Base-by-base conservation (phyloP, 2,888 invertebrate genomes). In the Agriopis marginaria region DNA sequence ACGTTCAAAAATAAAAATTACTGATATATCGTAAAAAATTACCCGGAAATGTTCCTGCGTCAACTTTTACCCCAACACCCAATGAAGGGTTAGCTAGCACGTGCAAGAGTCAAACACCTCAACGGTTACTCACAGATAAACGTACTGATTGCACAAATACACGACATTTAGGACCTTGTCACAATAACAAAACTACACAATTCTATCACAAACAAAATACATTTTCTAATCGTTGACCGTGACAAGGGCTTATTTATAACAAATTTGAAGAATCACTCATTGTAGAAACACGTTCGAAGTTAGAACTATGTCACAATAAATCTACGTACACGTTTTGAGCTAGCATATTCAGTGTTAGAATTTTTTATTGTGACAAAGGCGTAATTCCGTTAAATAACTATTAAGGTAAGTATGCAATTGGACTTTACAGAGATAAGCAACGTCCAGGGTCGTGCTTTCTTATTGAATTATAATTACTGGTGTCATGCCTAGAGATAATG, bases 381-480 rank as follows among this genome's bases (percentile, higher is more conserved):
- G 63, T 53, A 50, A 51, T 53, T 11, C 10, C 7, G 0, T 17
- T 50, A 23, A 39, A 49, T 39, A 23, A 14, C 8, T 9, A 0
- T 55, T 42, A 14, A 23, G 17, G 17, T 23, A 23, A 23, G 47
- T 61, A 42, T 66, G 67, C 66, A 70, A 61, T 71, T 67, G 69
- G 68, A 70, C 66, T 47, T 23, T 44, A 42, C 53, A 4, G 42
- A 59, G 72, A 75, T 74, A 75, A 73, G 39, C 39, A n/a, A 59
- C 23, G 51, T 69, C 66, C 68, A 53, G 58, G 61, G 61, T 69
- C 50, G 6, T 59, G 64, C 54, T 66, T 67, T 60, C 56, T 69
- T 71, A 71, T 71, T 73, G 66, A 73, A 73, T 63, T 66, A 63
- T 69, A 70, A 72, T 71, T 65, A 69, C 68, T 60, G 60, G 69